Percentiles rank a stretch among this genome's conserved stretches.
Evolutionary conservation across 2,888 invertebrate species (phyloP).

Genomic region (Abscondita cerata): DNA sequence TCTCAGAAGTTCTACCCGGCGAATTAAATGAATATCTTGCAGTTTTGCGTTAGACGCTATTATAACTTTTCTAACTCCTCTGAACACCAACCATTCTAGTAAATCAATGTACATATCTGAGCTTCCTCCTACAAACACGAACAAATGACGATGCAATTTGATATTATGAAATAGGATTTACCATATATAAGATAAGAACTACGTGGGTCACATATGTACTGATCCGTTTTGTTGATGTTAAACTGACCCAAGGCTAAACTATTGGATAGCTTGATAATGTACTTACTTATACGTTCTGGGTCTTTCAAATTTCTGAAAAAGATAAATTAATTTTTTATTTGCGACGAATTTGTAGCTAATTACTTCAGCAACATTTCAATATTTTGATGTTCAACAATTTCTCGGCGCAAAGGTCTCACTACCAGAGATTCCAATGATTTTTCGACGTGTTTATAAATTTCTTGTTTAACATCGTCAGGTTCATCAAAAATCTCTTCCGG

Average conservation of each 20-base stretch:
- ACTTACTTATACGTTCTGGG: conserved; percentile 50
- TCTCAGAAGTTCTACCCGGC: conserved; percentile 51
- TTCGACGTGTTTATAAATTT: conserved; percentile 64
- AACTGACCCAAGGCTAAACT: conserved; percentile 50
- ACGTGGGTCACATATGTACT: conserved; percentile 53
- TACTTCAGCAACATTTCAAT: conserved; percentile 73
- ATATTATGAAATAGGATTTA: conserved; percentile 32
- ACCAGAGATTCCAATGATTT: conserved; percentile 69
- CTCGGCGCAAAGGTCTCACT: conserved; percentile 72
- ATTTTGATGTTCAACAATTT: conserved; percentile 69
- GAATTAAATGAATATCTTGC: conserved; percentile 68
- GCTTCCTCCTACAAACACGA: conserved; percentile 47
- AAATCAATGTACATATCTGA: conserved; percentile 59
- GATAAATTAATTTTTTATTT: not conserved
- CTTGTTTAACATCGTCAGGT: conserved; percentile 61
- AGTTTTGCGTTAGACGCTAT: conserved; percentile 82
- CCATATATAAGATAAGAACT: conserved; percentile 54
- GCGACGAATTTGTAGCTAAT: not conserved
- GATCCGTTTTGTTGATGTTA: conserved; percentile 50
- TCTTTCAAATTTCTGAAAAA: conserved; percentile 46
- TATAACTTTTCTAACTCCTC: conserved; percentile 81
- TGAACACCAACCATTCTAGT: conserved; percentile 83
- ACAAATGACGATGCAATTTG: not conserved
- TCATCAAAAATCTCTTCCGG: conserved; percentile 71
- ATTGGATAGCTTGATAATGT: conserved; percentile 51